Percentiles rank a stretch among this genome's conserved stretches.
These are phyloP conservation scores for Ennomos quercinarius DNA, from an alignment of 2,888 invertebrate genomes.

Conservation along the genomic window DNA sequence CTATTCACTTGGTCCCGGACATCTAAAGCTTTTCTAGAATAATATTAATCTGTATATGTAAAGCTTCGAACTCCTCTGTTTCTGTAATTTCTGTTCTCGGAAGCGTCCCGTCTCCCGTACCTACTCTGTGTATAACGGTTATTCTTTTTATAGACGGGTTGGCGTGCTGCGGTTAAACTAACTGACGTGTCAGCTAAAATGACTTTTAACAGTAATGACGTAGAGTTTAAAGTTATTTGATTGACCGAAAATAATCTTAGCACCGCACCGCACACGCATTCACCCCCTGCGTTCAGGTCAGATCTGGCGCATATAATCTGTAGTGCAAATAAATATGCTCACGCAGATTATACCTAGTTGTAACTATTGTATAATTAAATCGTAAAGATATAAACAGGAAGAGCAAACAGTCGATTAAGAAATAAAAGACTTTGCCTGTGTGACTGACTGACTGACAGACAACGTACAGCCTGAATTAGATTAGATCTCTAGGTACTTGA, in stretches of 20 bases:
- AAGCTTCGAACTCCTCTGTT: constrained; percentile 6
- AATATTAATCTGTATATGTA: not conserved
- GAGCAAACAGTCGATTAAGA: no score
- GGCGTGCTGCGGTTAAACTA: constrained; percentile 38
- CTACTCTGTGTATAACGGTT: constrained; percentile 57
- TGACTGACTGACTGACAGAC: no score
- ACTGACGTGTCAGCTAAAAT: constrained; percentile 24
- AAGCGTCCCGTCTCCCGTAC: constrained; percentile 58
- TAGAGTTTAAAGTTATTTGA: constrained; percentile 22
- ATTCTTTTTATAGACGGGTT: constrained; percentile 69
- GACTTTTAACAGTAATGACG: constrained; percentile 13
- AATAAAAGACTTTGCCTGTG: no score
- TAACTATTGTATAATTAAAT: no score
- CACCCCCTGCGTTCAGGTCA: constrained; percentile 32
- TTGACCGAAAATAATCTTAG: constrained; percentile 11
- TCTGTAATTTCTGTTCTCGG: constrained; percentile 38
- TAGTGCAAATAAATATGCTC: not conserved
- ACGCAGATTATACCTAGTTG: no score
- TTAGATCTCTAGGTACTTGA: no score
- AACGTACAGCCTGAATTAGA: no score
- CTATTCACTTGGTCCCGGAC: not conserved
- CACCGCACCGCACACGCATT: constrained; percentile 19
- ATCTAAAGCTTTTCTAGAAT: constrained; percentile 11
- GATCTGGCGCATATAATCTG: constrained; percentile 18
- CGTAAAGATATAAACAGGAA: no score